Evolutionary conservation across 2,113 vertebrate species (phyloP).

Genomic region (Lamprologus lemairii): DNA sequence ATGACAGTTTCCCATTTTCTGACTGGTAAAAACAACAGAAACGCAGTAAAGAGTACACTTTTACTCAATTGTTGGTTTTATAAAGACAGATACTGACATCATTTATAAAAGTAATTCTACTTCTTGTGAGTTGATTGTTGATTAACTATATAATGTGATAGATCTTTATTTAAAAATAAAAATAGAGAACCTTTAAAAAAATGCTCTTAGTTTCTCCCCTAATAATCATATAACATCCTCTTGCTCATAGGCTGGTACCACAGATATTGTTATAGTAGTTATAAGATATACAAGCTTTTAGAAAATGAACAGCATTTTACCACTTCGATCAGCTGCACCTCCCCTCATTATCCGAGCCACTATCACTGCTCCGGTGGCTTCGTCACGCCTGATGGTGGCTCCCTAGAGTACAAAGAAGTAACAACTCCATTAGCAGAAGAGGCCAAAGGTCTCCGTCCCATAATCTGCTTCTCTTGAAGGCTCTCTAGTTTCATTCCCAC

Average conservation of each 20-base stretch:
- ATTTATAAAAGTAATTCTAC: background rate
- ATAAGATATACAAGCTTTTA: background rate
- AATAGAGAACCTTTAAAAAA: background rate
- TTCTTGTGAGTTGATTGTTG: background rate
- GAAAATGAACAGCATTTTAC: conserved; percentile 43
- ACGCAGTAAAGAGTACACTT: background rate
- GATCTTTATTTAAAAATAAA: background rate
- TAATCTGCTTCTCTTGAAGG: background rate
- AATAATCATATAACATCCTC: background rate
- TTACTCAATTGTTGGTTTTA: background rate
- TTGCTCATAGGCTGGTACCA: background rate
- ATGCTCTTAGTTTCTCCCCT: background rate
- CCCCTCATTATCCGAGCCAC: conserved; percentile 95
- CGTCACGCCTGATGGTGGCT: conserved; percentile 90
- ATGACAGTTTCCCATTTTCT: background rate
- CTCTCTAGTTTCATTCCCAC: background rate
- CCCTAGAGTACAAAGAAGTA: conserved; percentile 67
- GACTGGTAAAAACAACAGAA: background rate
- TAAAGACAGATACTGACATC: background rate
- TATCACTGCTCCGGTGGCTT: conserved; percentile 81
- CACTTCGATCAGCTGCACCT: conserved; percentile 90
- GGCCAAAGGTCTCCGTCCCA: background rate
- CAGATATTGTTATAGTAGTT: background rate
- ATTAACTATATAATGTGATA: background rate
- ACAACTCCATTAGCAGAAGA: background rate